These are phyloP conservation scores for Fulmarus glacialis DNA, from an alignment of 2,113 vertebrate genomes.

Conservation along the genomic window DNA sequence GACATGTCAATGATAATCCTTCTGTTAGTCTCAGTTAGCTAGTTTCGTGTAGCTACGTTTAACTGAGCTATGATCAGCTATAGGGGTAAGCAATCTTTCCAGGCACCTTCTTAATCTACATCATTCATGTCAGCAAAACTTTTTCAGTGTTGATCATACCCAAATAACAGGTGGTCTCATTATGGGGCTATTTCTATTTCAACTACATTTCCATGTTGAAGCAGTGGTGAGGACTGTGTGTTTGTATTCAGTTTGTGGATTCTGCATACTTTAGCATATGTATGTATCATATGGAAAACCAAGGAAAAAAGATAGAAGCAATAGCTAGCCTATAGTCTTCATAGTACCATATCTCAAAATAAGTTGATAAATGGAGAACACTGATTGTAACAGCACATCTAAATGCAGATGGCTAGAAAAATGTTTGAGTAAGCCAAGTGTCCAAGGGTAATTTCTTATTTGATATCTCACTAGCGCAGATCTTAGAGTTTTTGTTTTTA, in stretches of 20 bases:
- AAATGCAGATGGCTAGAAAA: not conserved
- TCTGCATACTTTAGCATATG: not conserved
- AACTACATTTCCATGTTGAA: not conserved
- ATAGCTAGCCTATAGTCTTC: not conserved
- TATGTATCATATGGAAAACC: not conserved
- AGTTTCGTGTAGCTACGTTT: not conserved
- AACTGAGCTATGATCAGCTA: not conserved
- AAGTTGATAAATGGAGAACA: not conserved
- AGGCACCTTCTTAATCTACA: not conserved
- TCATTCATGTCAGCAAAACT: not conserved
- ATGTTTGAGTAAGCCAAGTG: not conserved
- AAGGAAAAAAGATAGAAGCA: not conserved
- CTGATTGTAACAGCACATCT: not conserved
- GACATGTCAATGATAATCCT: not conserved
- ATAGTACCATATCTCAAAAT: not conserved
- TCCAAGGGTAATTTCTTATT: not conserved
- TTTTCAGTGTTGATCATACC: not conserved
- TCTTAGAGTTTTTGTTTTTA: not conserved
- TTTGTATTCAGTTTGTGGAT: not conserved
- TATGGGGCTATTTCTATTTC: not conserved
- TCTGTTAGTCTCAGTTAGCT: not conserved
- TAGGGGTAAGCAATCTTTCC: not conserved
- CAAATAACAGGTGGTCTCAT: not conserved
- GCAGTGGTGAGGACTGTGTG: not conserved
- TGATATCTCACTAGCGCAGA: not conserved